Percentiles rank a stretch among this genome's conserved stretches.
Evolutionary conservation across 2,888 invertebrate species (phyloP).

Genomic region (Autographa gamma): DNA sequence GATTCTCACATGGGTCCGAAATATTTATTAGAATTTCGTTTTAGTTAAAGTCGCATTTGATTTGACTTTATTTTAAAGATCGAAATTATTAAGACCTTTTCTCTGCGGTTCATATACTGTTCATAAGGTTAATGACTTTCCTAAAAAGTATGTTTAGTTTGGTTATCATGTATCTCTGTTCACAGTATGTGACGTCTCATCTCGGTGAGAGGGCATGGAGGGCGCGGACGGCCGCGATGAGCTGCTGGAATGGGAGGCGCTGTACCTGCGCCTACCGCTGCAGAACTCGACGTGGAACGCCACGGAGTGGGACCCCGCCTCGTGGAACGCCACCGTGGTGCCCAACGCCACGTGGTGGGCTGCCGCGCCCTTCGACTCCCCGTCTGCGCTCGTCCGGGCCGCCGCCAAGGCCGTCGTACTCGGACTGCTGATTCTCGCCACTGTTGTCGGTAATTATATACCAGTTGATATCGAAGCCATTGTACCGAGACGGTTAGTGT

Average conservation of each 20-base stretch:
- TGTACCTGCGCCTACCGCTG: conserved; percentile 77
- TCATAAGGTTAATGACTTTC: no score
- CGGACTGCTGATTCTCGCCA: conserved; percentile 90
- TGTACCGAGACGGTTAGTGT: not conserved
- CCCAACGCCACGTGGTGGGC: conserved; percentile 80
- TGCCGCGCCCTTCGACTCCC: conserved; percentile 84
- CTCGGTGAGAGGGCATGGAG: conserved; percentile 86
- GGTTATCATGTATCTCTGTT: conserved; percentile 31
- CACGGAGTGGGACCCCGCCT: conserved; percentile 74
- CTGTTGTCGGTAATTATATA: conserved; percentile 88
- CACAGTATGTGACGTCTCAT: conserved; percentile 74
- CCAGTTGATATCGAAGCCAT: conserved; percentile 21
- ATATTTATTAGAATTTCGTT: no score
- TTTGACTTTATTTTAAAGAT: no score
- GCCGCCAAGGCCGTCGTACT: conserved; percentile 89
- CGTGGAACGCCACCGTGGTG: conserved; percentile 77
- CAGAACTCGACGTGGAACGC: conserved; percentile 79
- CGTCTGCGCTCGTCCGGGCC: conserved; percentile 89
- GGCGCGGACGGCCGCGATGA: conserved; percentile 84
- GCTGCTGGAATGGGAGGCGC: conserved; percentile 82
- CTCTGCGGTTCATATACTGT: no score
- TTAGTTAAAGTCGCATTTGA: no score
- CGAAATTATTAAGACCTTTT: no score
- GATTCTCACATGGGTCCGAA: no score
- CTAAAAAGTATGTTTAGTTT: not conserved